Base-by-base conservation (phyloP, 1,140 invertebrate species). In the Marisa cornuarietis region DNA sequence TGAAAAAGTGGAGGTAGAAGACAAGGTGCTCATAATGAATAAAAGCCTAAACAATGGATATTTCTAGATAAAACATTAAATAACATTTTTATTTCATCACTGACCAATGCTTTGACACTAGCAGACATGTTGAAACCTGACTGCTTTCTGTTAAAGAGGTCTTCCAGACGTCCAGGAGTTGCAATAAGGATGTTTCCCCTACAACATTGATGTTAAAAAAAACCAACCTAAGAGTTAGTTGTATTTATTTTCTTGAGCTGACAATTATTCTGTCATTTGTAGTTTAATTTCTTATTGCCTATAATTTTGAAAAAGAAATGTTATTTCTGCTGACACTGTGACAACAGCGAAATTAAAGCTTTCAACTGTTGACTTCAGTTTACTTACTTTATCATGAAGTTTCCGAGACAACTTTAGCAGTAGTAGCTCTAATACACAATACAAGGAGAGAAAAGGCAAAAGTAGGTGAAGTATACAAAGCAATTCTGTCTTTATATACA, bases 91-190 rank as follows among this genome's bases (percentile, higher is more conserved):
- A 68, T 68, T 68, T 68, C 31, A 72, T 51, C 6, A 90, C 87
- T 90, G 93, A 95, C 94, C 88, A 97, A 90, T 81, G 93, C 93
- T 91, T 96, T 97, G 6, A 96, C 92, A 81, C 93, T 92, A 26
- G 88, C 86, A 22, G 93, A 91, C 81, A 97, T 90, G 88, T 95
- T 95, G 11, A 94, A 91, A 90, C 84, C 85, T 54, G 81, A 76
- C 66, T 85, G 86, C 91, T 93, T 90, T 93, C 93, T 83, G n/a
- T 88, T 93, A 63, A 99, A 92, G 72, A 99, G 90, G 91, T 98
- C 97, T 89, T 96, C 94, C n/a, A 99, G 91, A 83, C 97, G 91
- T 1, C 98, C 98, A 18, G 97, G 97, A 22, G 98, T 99, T 66
- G 95, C 96, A 63, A 99, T 94, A 13, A 98, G 93, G 79, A 99